Percentiles rank a stretch among this genome's conserved stretches.
phyloP scores from a whole-genome alignment of 2,797 vertebrate genomes.

The Scarus forsteni region DNA sequence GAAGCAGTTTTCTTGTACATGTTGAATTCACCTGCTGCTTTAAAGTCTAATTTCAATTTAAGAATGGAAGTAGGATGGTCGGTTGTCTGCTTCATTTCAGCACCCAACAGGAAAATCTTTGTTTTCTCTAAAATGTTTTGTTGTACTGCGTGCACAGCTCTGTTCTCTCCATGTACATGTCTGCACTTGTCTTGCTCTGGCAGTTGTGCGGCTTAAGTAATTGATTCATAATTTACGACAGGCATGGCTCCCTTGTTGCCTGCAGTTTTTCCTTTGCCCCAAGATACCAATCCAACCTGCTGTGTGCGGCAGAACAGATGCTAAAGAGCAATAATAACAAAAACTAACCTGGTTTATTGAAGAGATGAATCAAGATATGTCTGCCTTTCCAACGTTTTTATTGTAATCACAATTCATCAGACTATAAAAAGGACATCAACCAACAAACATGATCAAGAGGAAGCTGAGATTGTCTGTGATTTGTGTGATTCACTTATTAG shows the following conservation, averaged over 20 bases:
- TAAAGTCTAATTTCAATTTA: slow-evolving; percentile 12
- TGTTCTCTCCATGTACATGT: slow-evolving; percentile 21
- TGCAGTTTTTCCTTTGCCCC: slow-evolving; percentile 45
- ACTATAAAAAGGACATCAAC: not conserved
- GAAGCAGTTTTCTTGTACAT: not conserved
- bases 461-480: not conserved
- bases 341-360: not conserved
- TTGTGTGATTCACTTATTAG: not conserved
- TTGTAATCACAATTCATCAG: not conserved
- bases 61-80: slow-evolving; percentile 29
- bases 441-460: slow-evolving; percentile 6
- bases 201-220: slow-evolving; percentile 41
- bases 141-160: not conserved
- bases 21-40: slow-evolving; percentile 14
- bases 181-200: slow-evolving; percentile 49
- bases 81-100: slow-evolving; percentile 14
- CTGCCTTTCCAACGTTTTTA: not conserved
- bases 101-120: not conserved
- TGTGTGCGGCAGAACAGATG: slow-evolving; percentile 8
- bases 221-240: slow-evolving; percentile 46
- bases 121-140: not conserved
- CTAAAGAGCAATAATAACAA: not conserved
- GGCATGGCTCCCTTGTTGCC: slow-evolving; percentile 20
- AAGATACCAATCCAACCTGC: slow-evolving; percentile 34
- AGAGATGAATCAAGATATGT: not conserved